phyloP scores from a whole-genome alignment of 2,113 vertebrate species.

The Chunga burmeisteri region DNA sequence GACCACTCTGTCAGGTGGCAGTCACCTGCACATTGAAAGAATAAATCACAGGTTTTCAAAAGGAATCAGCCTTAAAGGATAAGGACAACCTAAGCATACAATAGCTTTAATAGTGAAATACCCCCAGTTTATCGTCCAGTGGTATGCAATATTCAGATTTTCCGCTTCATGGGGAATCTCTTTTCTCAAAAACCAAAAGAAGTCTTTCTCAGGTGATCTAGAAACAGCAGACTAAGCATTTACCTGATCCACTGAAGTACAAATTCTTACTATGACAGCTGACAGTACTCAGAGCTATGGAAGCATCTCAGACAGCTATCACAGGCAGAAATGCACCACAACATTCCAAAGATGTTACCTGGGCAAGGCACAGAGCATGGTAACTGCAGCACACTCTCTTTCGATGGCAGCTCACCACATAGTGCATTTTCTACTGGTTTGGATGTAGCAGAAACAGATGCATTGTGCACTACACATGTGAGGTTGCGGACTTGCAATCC shows the following conservation, averaged over 20 bases:
- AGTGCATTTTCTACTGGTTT: conserved; percentile 68
- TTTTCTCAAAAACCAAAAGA: not conserved
- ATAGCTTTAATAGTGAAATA: not conserved
- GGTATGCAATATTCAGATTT: not conserved
- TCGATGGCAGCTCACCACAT: conserved; percentile 78
- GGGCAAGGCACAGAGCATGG: conserved; percentile 90
- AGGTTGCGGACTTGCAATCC: conserved; percentile 84
- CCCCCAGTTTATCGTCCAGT: not conserved
- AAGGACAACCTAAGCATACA: not conserved
- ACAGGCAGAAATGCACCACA: not conserved
- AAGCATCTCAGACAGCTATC: not conserved
- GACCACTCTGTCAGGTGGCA: conserved; percentile 96
- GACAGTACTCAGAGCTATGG: not conserved
- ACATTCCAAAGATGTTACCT: conserved; percentile 73
- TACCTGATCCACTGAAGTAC: not conserved
- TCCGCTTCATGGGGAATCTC: not conserved
- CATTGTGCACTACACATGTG: conserved; percentile 83
- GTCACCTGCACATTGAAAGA: conserved; percentile 78
- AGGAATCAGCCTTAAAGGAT: not conserved
- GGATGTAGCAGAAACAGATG: conserved; percentile 62
- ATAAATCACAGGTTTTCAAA: not conserved
- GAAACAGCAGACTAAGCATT: not conserved
- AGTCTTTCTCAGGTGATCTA: not conserved
- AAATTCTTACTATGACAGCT: not conserved
- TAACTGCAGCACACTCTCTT: conserved; percentile 74